Percentiles rank a stretch among this genome's conserved stretches.
Conservation (phyloP, 1,140 invertebrate genomes). For the Drosophila insularis region DNA sequence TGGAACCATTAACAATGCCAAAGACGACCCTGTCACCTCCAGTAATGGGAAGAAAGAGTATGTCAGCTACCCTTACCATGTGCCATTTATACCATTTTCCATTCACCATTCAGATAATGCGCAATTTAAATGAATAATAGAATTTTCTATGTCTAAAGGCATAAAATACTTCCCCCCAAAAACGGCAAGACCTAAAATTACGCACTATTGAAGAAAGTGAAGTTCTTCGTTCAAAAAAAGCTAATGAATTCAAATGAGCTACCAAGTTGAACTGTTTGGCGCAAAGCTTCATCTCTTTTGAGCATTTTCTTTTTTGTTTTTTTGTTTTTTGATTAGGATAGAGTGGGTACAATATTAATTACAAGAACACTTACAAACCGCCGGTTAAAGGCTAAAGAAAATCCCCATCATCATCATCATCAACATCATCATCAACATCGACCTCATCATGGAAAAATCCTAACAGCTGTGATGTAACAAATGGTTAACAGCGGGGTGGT, state of each 20-base stretch:
- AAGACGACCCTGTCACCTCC: constrained; percentile 67
- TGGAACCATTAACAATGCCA: constrained; percentile 53
- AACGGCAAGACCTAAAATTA: constrained; percentile 45
- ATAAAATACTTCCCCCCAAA: constrained; percentile 8
- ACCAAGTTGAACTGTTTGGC: constrained; percentile 37
- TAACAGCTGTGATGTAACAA: constrained; percentile 76
- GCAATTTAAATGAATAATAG: constrained; percentile 58
- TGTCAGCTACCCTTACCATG: constrained; percentile 20
- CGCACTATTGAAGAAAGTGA: constrained; percentile 14
- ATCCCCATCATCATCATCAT: background rate
- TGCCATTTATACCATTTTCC: constrained; percentile 19
- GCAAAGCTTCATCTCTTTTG: constrained; percentile 17
- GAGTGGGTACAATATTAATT: constrained; percentile 64
- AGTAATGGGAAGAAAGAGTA: constrained; percentile 34
- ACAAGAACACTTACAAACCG: constrained; percentile 66
- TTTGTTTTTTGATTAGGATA: constrained; percentile 29
- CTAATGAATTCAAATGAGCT: constrained; percentile 73
- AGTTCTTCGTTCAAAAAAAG: constrained; percentile 10
- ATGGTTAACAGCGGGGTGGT: constrained; percentile 57
- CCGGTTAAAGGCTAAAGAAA: constrained; percentile 44
- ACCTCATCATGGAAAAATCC: constrained; percentile 44
- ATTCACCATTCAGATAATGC: constrained; percentile 28
- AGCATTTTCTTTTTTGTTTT: background rate
- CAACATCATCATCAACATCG: background rate
- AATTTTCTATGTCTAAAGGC: constrained; percentile 26